Base-by-base conservation (phyloP, 2,797 vertebrate genomes). In the Glossophaga mutica region DNA sequence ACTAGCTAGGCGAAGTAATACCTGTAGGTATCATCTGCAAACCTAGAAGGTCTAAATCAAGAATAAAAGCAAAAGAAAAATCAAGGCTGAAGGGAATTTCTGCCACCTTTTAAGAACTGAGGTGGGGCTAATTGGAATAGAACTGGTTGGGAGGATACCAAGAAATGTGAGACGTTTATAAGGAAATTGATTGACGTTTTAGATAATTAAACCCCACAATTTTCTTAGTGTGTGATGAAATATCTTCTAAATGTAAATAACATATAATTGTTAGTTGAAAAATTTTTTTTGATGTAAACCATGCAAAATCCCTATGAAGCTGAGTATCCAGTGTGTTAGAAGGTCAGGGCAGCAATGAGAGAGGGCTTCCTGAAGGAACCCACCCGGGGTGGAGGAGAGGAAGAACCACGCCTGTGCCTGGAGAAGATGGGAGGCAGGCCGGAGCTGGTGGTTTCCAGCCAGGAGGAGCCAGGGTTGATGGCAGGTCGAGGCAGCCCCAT, bases 11-110 rank as follows among this genome's bases (percentile, higher is more conserved):
- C 19, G 37, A 52, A 52, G 19, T 50, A 87, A 62, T 22, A 52
- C 7, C 26, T 81, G 18, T 52, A n/a, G 24, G 22, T 44, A 16
- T 88, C 34, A 29, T 32, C 29, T 79, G 48, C 22, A 65, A 88
- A 16, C 5, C 76, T 67, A 73, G 34, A 59, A 37, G 0, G 4
- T 74, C 67, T 82, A 91, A 74, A 50, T 59, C 34, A 93, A 70
- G 34, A 62, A 37, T 26, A 65, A 95, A 86, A 78, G 18, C 34
- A 87, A 94, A 81, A 76, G 6, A 19, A 71, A 95, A 84, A 89
- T 71, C 26, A 83, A 39, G 26, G 42, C 24, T n/a, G 21, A 87
- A 71, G 32, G 39, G 32, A 87, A 76, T 86, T 82, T 62, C n/a
- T 81, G 68, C 12, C n/a, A 46, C 10, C 21, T 87, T 94, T 65